Evolutionary conservation across 1,140 invertebrate species (phyloP), one percentile per base, ranked within the genome.

Genomic region (Holcopasites calliopsidis): DNA sequence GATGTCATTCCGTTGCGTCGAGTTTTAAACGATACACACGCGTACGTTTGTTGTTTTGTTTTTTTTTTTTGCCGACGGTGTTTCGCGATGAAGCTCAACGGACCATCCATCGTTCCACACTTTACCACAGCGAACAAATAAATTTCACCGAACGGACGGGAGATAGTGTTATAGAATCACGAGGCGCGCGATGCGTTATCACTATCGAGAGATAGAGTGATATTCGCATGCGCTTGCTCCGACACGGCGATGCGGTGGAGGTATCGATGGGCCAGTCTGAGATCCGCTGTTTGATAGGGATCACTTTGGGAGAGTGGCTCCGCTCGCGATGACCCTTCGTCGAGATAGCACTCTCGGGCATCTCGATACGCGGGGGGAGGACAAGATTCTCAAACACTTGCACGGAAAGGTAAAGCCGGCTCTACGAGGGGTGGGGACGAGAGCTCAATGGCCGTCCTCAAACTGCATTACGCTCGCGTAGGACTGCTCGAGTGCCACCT

Each of bases 351-450:
- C 77, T 72, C 16, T 18, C 21, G 42, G 50, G 64, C 73, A 58
- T 80, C 78, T 77, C 73, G 78, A 80, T 72, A 77, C 73, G 64
- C 31, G 52, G 28, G 44, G 44, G 52, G 28, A n/a, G 44, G 65
- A 60, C 72, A 44, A 26, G 44, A 38, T 44, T 52, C 61, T 72
- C 61, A 62, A 82, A 80, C 79, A 80, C 42, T 68, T 68, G 23
- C 28, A 47, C 47, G 35, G 58, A 21, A 13, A 31, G 26, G 52
- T n/a, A n/a, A n/a, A n/a, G n/a, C n/a, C n/a, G 31, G n/a, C 16
- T 31, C n/a, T 18, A 1, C n/a, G 26, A 42, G 33, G 54, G 62
- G 54, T 68, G 61, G 65, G 62, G 62, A 54, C 64, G 52, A 72
- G 52, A 66, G 47, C 44, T 49, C 31, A 50, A 80, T 77, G 61